Conservation (phyloP, 2,888 invertebrate species). For the Dermolepida albohirtum region DNA sequence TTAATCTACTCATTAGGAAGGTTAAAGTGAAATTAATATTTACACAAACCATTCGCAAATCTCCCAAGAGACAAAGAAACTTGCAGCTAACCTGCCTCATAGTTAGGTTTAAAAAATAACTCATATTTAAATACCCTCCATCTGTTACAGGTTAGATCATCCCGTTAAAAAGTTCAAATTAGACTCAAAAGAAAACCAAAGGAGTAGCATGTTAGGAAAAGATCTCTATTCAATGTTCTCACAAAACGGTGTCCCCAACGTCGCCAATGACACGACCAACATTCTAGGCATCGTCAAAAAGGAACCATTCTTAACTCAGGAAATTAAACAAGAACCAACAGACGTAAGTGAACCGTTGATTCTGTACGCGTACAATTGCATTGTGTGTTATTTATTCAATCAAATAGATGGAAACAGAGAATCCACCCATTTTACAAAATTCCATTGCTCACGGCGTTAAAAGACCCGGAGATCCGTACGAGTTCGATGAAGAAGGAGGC, state of each 20-base stretch:
- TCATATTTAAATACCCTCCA: background rate
- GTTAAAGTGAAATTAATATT: too few species aligned
- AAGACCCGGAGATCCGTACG: conserved; percentile 74
- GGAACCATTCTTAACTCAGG: conserved; percentile 61
- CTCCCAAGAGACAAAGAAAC: too few species aligned
- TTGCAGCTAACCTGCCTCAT: too few species aligned
- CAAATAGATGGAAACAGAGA: conserved; percentile 57
- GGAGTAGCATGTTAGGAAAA: conserved; percentile 59
- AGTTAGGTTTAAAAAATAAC: too few species aligned
- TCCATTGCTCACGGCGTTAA: conserved; percentile 60
- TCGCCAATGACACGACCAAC: conserved; percentile 50
- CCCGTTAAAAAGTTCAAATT: conserved; percentile 90
- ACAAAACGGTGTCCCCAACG: conserved; percentile 55
- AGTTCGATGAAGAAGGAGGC: conserved; percentile 76
- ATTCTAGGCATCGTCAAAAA: conserved; percentile 52
- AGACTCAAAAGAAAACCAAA: conserved; percentile 65
- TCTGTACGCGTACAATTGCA: too few species aligned
- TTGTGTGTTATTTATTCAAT: too few species aligned
- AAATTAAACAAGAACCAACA: conserved; percentile 76
- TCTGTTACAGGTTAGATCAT: conserved; percentile 79
- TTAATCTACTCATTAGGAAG: too few species aligned
- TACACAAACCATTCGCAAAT: too few species aligned
- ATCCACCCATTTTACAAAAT: conserved; percentile 54
- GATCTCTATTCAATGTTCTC: conserved; percentile 62
- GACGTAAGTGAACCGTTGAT: conserved; percentile 16